Base-by-base conservation (phyloP, 2,888 invertebrate genomes). In the Emesis furor region DNA sequence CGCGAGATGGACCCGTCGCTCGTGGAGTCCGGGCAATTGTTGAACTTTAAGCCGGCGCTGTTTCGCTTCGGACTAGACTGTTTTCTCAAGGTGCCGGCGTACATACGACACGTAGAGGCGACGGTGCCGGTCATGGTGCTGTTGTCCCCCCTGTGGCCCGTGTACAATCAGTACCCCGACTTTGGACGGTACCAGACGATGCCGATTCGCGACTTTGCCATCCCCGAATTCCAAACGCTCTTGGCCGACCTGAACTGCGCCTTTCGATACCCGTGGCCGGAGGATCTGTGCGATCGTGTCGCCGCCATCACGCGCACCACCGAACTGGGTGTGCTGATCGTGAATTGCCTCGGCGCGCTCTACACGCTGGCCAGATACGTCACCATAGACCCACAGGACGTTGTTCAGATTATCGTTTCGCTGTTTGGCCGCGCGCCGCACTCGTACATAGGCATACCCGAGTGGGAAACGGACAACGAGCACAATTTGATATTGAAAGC, bases 31-130 rank as follows among this genome's bases (percentile, higher is more conserved):
- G 62, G 37, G 5, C 74, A 35, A 14, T 30, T 55, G 74, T 35
- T 62, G 37, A 3, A 62, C 42, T 62, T 65, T 24, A 74, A 74
- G 62, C 74, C 74, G n/a, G 62, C 74, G 10, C 74, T 74, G n/a
- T 74, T 74, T 74, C 39, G 39, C 35, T 74, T 74, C 74, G 62
- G 37, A 74, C 74, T 74, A 30, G 74, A 74, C 35, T 74, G 74
- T 74, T 74, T 32, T 59, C 62, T 74, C 59, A 74, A 74, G 14
- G 74, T 35, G 17, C 74, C 62, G 62, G 74, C 74, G 74, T 74
- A 74, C 62, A 74, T 74, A 74, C 74, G 62, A 35, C 74, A 74
- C 62, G 39, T 74, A 17, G 74, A 62, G 62, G 39, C 74, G n/a
- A 62, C 74, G 37, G 74, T 74, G 37, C 74, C 74, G 35, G 74